Evolutionary conservation across 1,140 invertebrate species (phyloP), one percentile per base, ranked within the genome.

Genomic region (Mylabris phalerata): DNA sequence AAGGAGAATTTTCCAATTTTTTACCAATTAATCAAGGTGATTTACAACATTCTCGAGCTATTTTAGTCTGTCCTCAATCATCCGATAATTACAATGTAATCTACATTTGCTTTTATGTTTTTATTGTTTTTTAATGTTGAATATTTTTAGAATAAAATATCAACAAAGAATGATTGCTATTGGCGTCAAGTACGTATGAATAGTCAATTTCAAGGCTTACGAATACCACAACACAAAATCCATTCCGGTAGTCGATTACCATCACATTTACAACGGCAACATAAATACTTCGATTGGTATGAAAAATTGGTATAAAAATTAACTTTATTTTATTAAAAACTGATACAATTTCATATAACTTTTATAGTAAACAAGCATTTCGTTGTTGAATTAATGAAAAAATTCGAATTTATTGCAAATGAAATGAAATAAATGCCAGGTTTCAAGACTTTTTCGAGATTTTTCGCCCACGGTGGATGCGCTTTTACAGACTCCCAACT

Each of bases 31-130:
- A 48, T 4, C 44, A 41, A 11, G 24, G 7, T 43, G 24, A 19
- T 48, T 7, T 9, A 32, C 41, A 6, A 25, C 24, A 19, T 41
- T 41, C 26, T 19, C 19, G 64, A 48, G 63, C 67, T 9, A 65
- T 73, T 10, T 45, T 73, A n/a, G 62, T 71, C 44, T 73, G 71
- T 51, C 71, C 71, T 3, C 50, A 61, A 50, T 26, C 48, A 26
- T 60, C 60, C 27, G 63, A 68, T 39, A 50, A 58, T 40, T 63
- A 63, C 44, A 60, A 64, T 52, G 66, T 68, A 59, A 59, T 60
- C 48, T n/a, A n/a, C 9, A 51, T 46, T 39, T 43, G 39, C 11
- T 48, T 10, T n/a, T 50, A 19, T 26, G 27, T 52, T 54, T 43
- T 7, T 13, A 39, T 42, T n/a, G 13, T 25, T 24, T 6, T 47